Base-by-base conservation (phyloP, 1,140 invertebrate genomes). In the Thalassaphorura encarpata region DNA sequence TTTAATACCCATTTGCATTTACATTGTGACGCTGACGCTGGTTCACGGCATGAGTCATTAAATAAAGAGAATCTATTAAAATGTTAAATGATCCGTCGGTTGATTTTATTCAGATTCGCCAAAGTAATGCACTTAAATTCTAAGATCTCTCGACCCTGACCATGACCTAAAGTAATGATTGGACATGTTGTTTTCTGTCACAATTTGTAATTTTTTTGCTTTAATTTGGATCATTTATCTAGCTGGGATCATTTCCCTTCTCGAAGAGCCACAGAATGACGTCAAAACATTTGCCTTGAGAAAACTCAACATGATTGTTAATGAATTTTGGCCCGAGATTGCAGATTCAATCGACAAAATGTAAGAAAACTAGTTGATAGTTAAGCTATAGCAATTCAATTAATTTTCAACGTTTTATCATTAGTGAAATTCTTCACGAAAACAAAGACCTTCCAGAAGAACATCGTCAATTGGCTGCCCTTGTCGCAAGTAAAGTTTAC, bases 291-390 rank as follows among this genome's bases (percentile, higher is more conserved):
- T 95, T 73, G 93, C 94, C 21, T 68, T 84, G 50, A 85, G 86
- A 66, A 93, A 93, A 68, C 74, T 98, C 41, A 85, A 97, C 72
- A 79, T 81, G 67, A 90, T 98, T 69, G 93, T 97, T 0, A 91
- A 97, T 71, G 88, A 95, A 71, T 97, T 97, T 75, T 97, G 94
- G 94, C 89, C 93, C 18, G 94, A 97, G 76, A 97, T 97, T 60
- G 95, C 92, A 0, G 95, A 98, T 75, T 89, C 91, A 13, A 93
- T 98, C 68, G 86, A 89, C 68, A 97, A 96, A 76, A 96, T 98
- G 84, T 85, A 77, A 76, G 52, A 41, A 39, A 42, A 52, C 16
- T 19, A 45, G 52, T 27, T 53, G 27, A 11, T 15, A 29, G 11
- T 23, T 40, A 36, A 51, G 15, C 23, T 29, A 42, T 26, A 41